Conservation (phyloP, 2,113 vertebrate genomes). For the Proterorhinus semilunaris region DNA sequence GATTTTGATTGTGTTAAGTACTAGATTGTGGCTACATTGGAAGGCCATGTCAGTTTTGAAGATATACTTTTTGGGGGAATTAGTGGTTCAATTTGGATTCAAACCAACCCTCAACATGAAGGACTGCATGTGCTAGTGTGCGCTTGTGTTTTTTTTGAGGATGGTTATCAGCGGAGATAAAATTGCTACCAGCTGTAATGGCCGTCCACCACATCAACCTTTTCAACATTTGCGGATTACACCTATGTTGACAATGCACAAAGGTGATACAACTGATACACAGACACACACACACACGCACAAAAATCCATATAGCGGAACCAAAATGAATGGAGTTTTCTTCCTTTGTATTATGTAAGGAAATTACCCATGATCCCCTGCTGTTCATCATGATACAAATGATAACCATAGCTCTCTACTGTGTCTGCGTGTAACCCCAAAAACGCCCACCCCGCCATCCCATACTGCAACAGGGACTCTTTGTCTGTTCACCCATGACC, state of each 20-base stretch:
- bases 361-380: conserved; percentile 50
- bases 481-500: conserved; percentile 75
- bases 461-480: conserved; percentile 84
- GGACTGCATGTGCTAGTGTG: conserved; percentile 18
- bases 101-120: conserved; percentile 14
- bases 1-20: too few species aligned
- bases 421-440: conserved; percentile 24
- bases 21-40: too few species aligned
- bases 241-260: conserved; percentile 75
- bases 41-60: too few species aligned
- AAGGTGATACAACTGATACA: conserved; percentile 66
- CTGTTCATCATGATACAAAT: conserved; percentile 70
- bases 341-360: conserved; percentile 63
- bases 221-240: conserved; percentile 60
- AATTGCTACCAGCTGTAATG: conserved; percentile 68
- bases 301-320: conserved; percentile 59
- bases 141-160: conserved; percentile 17
- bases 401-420: conserved; percentile 53
- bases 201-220: conserved; percentile 15
- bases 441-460: conserved; percentile 50
- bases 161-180: conserved; percentile 37
- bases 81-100: background rate
- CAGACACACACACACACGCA: too few species aligned
- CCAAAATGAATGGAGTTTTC: conserved; percentile 53
- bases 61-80: background rate